Base-by-base conservation (phyloP, 2,888 invertebrate species). In the Trachelus stipa region DNA sequence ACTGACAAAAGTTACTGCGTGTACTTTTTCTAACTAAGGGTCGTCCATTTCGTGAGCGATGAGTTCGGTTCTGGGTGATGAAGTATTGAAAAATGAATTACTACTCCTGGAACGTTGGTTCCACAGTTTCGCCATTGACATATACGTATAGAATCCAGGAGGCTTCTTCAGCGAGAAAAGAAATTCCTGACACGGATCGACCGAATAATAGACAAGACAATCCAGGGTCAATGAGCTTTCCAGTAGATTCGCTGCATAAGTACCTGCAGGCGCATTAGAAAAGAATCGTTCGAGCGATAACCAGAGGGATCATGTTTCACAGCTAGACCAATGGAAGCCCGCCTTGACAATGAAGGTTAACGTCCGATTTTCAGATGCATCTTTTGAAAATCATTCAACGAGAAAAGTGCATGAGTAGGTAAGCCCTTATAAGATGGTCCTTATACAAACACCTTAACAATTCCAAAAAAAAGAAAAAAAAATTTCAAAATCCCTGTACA, bases 41-140 rank as follows among this genome's bases (percentile, higher is more conserved):
- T 74, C 68, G 76, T 73, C 34, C 79, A 80, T 23, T 56, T 56
- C 15, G 0, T 84, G 87, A 87, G 82, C 83, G 84, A 86, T 85
- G 85, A 75, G 83, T 83, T 75, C 78, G 83, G 69, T 80, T 80
- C 76, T 30, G 74, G 30, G 74, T 37, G 77, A 79, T 74, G 81
- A 82, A 81, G 79, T 83, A 86, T 87, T 86, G 87, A 86, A 86
- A 87, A 87, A 86, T 86, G 83, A 84, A 83, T 83, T 71, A 31
- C 56, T 56, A 56, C 56, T 56, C 23, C 56, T 23, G 56, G 56
- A 2, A 56, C 56, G 23, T 9, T 56, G 56, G 0, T 40, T 56
- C 56, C 56, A 56, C 23, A 23, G 56, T 56, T 56, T 56, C 56
- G 6, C 9, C 56, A 56, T 56, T 56, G 56, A 56, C 56, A 23